Evolutionary conservation across 2,113 vertebrate genomes (phyloP), one percentile per base, ranked within the genome.

Genomic region (Andinoacara biseriatus): DNA sequence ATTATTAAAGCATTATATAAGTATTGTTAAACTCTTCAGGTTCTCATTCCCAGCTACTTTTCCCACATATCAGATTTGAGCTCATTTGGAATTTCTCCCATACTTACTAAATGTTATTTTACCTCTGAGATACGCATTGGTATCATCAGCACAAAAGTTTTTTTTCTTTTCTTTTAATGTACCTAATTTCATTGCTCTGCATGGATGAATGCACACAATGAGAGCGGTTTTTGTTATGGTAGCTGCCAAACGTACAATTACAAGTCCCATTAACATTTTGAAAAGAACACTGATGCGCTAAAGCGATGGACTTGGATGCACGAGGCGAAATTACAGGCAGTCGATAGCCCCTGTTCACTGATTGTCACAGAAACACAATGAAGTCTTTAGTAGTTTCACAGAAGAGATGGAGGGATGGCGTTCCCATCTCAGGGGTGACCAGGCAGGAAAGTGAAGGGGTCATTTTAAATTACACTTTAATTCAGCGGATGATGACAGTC

Each of bases 231-330:
- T 90, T 92, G 86, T 94, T 89, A 78, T 81, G 49, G 87, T 74
- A 86, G 77, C 86, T 46, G 77, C 61, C 72, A 85, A 89, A 93
- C 77, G 15, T 88, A 81, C 90, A 89, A 94, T 93, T 93, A 89
- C 87, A 69, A 89, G 87, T 83, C 76, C 83, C 61, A 87, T 92
- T 90, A 87, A 58, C 72, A 18, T 78, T 89, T 86, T 80, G 85
- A 91, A 82, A 80, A 38, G 84, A 83, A 63, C 6, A 5, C 8
- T 14, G 52, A 74, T 62, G 29, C 22, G 85, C 84, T 85, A 84
- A 88, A 76, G 85, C 90, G 78, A 83, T 10, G 81, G 29, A 82
- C 61, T 58, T 72, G 76, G 81, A 86, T 74, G 17, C 81, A 76
- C 7, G 58, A 80, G 84, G 38, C 29, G 2, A 88, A 83, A 91